Evolutionary conservation across 2,113 vertebrate genomes (phyloP).

Genomic region (Rhabdornis inornatus): DNA sequence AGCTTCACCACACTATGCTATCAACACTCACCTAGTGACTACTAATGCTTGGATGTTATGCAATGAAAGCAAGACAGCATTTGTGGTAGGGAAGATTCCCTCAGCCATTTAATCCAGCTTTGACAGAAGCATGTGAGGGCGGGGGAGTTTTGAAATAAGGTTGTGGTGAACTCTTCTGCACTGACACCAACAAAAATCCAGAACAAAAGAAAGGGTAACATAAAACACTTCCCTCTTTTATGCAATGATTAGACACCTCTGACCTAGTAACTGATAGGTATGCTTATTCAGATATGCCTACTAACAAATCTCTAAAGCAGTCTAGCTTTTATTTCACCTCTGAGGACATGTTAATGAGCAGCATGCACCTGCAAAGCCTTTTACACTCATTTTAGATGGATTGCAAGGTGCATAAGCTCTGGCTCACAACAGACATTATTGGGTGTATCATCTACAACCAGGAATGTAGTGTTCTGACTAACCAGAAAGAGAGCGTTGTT

Average conservation of each 20-base stretch:
- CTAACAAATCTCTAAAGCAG: not conserved
- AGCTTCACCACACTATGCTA: not conserved
- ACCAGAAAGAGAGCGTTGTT: constrained; percentile 4
- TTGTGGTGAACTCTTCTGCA: not conserved
- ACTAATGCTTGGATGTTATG: constrained; percentile 2
- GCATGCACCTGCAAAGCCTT: not conserved
- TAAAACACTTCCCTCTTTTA: not conserved
- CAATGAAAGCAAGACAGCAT: constrained; percentile 9
- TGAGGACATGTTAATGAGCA: not conserved
- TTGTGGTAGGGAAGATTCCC: constrained; percentile 17
- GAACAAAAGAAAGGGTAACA: not conserved
- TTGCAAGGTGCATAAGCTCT: not conserved
- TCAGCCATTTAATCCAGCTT: constrained; percentile 47
- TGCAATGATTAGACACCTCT: not conserved
- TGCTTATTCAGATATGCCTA: not conserved
- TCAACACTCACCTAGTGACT: not conserved
- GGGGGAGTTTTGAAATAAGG: not conserved
- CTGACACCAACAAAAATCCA: not conserved
- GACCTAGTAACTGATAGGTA: not conserved
- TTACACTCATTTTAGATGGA: not conserved
- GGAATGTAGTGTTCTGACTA: not conserved
- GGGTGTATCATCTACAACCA: not conserved
- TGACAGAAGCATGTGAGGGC: constrained; percentile 10
- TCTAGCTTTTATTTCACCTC: not conserved
- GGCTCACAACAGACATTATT: not conserved